These are phyloP conservation scores for Hypothenemus hampei DNA, from an alignment of 1,140 invertebrate genomes.

Conservation along the genomic window DNA sequence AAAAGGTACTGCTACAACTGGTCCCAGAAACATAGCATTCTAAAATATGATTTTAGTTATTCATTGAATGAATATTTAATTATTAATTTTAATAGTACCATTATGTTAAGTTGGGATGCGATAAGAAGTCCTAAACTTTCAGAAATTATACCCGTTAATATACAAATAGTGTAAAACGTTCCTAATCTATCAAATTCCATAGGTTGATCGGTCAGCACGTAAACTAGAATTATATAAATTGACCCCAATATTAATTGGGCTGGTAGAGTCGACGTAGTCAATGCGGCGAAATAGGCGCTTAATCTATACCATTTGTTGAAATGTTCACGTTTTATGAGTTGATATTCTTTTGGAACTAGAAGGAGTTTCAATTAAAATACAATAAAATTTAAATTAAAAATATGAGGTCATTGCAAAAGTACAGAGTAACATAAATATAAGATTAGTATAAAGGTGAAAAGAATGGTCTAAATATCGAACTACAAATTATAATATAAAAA, in stretches of 20 bases:
- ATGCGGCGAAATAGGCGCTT: conserved; percentile 83
- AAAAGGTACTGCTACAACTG: conserved; percentile 65
- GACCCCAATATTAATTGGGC: conserved; percentile 66
- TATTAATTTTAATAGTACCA: conserved; percentile 51
- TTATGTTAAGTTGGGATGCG: conserved; percentile 62
- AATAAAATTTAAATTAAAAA: no score
- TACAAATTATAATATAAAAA: no score
- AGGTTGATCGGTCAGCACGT: conserved; percentile 82
- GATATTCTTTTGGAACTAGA: conserved; percentile 84
- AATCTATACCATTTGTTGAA: conserved; percentile 92
- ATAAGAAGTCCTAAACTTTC: conserved; percentile 71
- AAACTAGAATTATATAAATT: conserved; percentile 77
- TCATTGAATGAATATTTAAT: background rate
- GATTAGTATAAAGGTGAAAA: no score
- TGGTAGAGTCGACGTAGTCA: conserved; percentile 70
- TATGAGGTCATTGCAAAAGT: no score
- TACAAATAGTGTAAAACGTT: conserved; percentile 63
- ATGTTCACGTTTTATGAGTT: conserved; percentile 81
- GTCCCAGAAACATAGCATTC: conserved; percentile 77
- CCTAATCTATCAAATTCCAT: conserved; percentile 67
- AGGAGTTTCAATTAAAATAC: no score
- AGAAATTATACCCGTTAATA: conserved; percentile 65
- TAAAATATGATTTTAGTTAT: conserved; percentile 40
- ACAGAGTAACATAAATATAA: no score
- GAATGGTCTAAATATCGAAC: no score